Base-by-base conservation (phyloP, 2,888 invertebrate species). In the Mesoligia furuncula region DNA sequence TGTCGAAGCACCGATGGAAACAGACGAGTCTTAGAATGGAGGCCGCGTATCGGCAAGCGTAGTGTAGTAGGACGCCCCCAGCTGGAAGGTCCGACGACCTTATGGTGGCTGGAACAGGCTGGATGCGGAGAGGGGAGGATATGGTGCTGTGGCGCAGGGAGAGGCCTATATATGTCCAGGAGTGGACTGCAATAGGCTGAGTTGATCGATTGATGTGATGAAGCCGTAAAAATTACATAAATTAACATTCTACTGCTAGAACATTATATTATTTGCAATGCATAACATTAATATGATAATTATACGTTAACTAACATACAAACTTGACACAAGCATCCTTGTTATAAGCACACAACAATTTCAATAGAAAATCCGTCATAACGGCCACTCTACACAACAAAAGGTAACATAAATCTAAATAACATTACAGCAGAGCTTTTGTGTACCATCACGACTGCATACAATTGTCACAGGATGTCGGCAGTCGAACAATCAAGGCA, bases 381-480 rank as follows among this genome's bases (percentile, higher is more conserved):
- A 31, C 13, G 15, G 24, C 17, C 17, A 48, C 48, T 59, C 39
- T 20, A 84, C 31, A 20, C 57, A 70, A 70, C 83, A 81, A 81
- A 71, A 57, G 57, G 42, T 67, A 80, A 65, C n/a, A 81, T 81
- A 75, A 81, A 85, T 87, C 76, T 81, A 78, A 80, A 83, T 81
- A 75, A 79, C 77, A 77, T 76, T 73, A 80, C 54, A 68, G 59
- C 42, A 54, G 67, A 81, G 79, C 78, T 87, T 86, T 84, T 82
- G 81, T 87, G 66, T 57, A 71, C n/a, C n/a, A 81, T 85, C 83
- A 87, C 83, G 79, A 79, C 70, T 80, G 78, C 82, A 84, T 80
- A 77, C 85, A 86, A 84, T 85, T 80, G 86, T 27, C 51, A 75
- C 80, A 85, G 85, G 85, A 85, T 84, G 85, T 78, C 39, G 36